Evolutionary conservation across 2,797 vertebrate species (phyloP), one percentile per base, ranked within the genome.

Genomic region (Rhinella marina): DNA sequence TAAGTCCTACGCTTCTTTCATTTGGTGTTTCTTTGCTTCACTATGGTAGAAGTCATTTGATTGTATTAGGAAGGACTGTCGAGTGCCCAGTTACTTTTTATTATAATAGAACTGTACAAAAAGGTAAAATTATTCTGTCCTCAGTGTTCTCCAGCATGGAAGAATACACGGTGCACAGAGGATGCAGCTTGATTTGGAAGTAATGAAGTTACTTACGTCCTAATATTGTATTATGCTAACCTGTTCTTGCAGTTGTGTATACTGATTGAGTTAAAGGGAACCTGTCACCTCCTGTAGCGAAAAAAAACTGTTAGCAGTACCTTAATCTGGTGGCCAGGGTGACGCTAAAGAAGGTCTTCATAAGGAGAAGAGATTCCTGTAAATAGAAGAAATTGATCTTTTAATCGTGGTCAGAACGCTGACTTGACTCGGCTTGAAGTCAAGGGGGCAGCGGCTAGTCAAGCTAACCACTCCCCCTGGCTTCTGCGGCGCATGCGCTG

Each of bases 1-100:
- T 87, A 87, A 83, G 86, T 78, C 7, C 48, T 23, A 81, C 5
- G n/a, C 1, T 27, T 29, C 68, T 52, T 21, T 78, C 23, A 56
- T 85, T 9, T 13, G 14, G 7, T 54, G 16, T 27, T 23, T 68
- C 32, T 23, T 19, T 52, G 83, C 17, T 25, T 11, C 8, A n/a
- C 29, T 32, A 56, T 50, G 14, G 1, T 2, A 48, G 54, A 59
- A 75, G 16, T n/a, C 14, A 41, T 25, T 59, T 73, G 64, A 41
- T 70, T 19, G 7, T 23, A 17, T 19, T 17, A 21, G 8, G 27
- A 29, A 78, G 4, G 14, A 57, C 19, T 11, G 9, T 48, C 9
- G 68, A 48, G 5, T 17, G 52, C 2, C 1, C 14, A 8, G 25
- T 75, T 41, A 41, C 7, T 23, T 23, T 48, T 75, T 75, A 57